Base-by-base conservation (phyloP, 37 sponge, comb jelly and placozoan species). In the Cliona cf. orientalis region DNA sequence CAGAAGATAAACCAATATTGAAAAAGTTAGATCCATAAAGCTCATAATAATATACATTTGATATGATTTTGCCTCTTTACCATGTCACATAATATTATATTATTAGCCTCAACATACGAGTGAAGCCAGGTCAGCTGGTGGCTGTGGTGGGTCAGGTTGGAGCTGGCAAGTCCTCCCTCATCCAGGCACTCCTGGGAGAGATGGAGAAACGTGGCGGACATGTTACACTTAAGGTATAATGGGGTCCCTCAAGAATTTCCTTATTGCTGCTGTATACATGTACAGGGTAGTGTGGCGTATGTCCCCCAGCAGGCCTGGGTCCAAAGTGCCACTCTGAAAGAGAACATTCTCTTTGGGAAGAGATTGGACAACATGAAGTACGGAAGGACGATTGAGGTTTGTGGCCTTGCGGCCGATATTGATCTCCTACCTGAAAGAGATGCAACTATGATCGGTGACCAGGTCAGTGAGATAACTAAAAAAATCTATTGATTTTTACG, bases 101-200 rank as follows among this genome's bases (percentile, higher is more conserved):
- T n/a, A n/a, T n/a, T 55, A 98, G 97, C 34, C 67, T 98, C 39
- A 86, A 98, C 78, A 39, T 98, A 23, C 67, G 83, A n/a, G 59
- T 98, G 26, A 91, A 91, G 29, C 84, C 87, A 17, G 92, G 96
- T 67, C 78, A 91, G 67, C 88, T 99, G 60, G 93, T 99, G 42
- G 97, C 95, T 32, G 85, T 99, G 34, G 95, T 99, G 37, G 99
- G 99, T 39, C 97, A 92, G 23, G 97, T 99, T n/a, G 99, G 99
- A 43, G 91, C 95, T 70, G 99, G 99, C 23, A 99, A 99, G 89
- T 95, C 95, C 34, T 95, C 96, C 42, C 91, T 99, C 60, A 75
- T 97, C 7, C 86, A 90, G 56, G 95, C 95, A 33, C 82, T 99
- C 32, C 77, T 99, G 80, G 99, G 99, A 42, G 97, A 99, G 74